phyloP scores from a whole-genome alignment of 2,888 invertebrate species.

The Osedax frankpressi region DNA sequence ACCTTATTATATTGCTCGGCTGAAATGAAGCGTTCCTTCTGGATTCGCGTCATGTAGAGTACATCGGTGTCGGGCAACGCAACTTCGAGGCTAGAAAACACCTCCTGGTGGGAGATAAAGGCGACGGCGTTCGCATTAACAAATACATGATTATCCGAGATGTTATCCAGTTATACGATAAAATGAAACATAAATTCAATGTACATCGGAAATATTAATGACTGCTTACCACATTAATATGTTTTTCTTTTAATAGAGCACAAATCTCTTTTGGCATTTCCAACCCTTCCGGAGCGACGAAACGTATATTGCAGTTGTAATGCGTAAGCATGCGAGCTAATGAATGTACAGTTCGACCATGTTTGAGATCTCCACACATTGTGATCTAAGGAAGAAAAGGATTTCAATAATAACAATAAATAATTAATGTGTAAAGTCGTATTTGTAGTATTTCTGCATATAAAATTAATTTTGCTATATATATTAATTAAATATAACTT shows the following conservation, averaged over 20 bases:
- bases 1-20: conserved; percentile 76
- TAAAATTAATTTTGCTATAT: too few species aligned
- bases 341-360: conserved; percentile 95
- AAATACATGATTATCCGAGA: neutral
- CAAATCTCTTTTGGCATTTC: conserved; percentile 79
- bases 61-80: conserved; percentile 87
- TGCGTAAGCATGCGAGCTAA: conserved; percentile 79
- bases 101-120: conserved; percentile 58
- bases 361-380: conserved; percentile 92
- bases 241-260: conserved; percentile 29
- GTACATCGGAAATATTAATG: too few species aligned
- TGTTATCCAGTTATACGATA: neutral
- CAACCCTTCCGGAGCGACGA: conserved; percentile 73
- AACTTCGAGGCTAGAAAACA: conserved; percentile 56
- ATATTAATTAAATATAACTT: neutral
- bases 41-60: conserved; percentile 93
- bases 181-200: too few species aligned
- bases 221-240: neutral
- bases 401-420: too few species aligned
- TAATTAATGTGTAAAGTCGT: too few species aligned
- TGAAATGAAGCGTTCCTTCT: conserved; percentile 74
- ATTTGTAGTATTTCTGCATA: too few species aligned
- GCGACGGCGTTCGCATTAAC: too few species aligned
- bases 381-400: too few species aligned
- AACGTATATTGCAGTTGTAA: conserved; percentile 81